Conservation (phyloP, 2,113 vertebrate genomes). For the Arvicanthis niloticus region DNA sequence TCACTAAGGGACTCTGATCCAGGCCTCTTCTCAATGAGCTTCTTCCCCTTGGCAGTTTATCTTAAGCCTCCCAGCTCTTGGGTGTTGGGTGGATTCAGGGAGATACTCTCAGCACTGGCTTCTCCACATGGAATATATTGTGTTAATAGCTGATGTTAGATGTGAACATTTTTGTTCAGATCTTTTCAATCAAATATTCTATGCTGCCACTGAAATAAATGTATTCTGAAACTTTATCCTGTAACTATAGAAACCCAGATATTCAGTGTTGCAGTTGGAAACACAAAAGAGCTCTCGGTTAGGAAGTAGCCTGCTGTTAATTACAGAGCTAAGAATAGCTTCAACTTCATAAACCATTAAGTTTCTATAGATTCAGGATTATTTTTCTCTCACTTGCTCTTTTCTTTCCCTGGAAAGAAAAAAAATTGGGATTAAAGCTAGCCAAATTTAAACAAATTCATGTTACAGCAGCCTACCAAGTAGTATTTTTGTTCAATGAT, state of each 20-base stretch:
- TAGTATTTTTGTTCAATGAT: slow-evolving; percentile 2
- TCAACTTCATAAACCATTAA: slow-evolving; percentile 57
- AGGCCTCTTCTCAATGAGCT: not conserved
- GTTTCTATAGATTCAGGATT: slow-evolving; percentile 30
- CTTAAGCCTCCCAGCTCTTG: slow-evolving; percentile 25
- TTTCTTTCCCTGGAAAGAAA: not conserved
- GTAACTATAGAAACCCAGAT: slow-evolving; percentile 87
- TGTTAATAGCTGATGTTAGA: slow-evolving; percentile 81
- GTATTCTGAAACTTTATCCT: slow-evolving; percentile 84
- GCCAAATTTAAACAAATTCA: slow-evolving; percentile 31
- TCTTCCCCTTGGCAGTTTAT: slow-evolving; percentile 10
- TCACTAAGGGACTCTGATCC: not conserved
- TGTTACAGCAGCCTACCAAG: slow-evolving; percentile 1
- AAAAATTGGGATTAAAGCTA: slow-evolving; percentile 44
- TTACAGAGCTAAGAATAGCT: slow-evolving; percentile 80
- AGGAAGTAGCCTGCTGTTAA: slow-evolving; percentile 78
- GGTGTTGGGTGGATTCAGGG: slow-evolving; percentile 48
- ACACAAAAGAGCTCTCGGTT: slow-evolving; percentile 78
- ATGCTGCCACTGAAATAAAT: slow-evolving; percentile 77
- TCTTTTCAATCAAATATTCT: slow-evolving; percentile 83
- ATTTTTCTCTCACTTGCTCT: not conserved
- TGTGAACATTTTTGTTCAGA: slow-evolving; percentile 79
- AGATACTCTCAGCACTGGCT: not conserved
- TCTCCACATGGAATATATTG: slow-evolving; percentile 70
- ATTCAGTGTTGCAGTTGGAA: slow-evolving; percentile 77